Evolutionary conservation across 2,113 vertebrate genomes (phyloP).

Genomic region (Verasper variegatus): DNA sequence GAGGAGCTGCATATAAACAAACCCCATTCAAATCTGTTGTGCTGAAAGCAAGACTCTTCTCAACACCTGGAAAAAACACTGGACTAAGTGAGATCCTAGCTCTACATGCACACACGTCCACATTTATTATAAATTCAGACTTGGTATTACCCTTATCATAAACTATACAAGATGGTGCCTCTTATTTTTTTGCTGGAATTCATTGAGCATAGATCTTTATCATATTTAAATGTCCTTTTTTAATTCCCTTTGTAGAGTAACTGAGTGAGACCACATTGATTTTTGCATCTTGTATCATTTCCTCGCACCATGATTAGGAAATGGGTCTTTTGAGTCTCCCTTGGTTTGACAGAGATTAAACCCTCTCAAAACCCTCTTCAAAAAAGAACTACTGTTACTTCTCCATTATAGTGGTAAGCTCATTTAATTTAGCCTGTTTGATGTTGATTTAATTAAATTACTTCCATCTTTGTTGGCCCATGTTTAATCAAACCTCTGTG

Average conservation of each 20-base stretch:
- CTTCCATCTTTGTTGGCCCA: not conserved
- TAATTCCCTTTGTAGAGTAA: not conserved
- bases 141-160: not conserved
- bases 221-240: not conserved
- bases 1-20: constrained; percentile 39
- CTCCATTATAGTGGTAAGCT: not conserved
- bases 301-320: constrained; percentile 5
- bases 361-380: not conserved
- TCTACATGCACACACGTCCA: not conserved
- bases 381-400: not conserved
- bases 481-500: constrained; percentile 4
- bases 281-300: constrained; percentile 1
- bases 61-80: constrained; percentile 45
- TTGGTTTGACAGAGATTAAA: constrained; percentile 12
- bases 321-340: not conserved
- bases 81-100: constrained; percentile 57
- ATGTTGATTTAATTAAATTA: constrained; percentile 36
- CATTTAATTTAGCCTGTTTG: not conserved
- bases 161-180: not conserved
- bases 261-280: not conserved
- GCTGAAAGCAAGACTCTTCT: constrained; percentile 54
- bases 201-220: not conserved
- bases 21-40: constrained; percentile 50
- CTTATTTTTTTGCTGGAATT: not conserved
- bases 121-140: not conserved